Conservation (phyloP, 2,797 vertebrate species). For the Kryptopterus vitreolus region DNA sequence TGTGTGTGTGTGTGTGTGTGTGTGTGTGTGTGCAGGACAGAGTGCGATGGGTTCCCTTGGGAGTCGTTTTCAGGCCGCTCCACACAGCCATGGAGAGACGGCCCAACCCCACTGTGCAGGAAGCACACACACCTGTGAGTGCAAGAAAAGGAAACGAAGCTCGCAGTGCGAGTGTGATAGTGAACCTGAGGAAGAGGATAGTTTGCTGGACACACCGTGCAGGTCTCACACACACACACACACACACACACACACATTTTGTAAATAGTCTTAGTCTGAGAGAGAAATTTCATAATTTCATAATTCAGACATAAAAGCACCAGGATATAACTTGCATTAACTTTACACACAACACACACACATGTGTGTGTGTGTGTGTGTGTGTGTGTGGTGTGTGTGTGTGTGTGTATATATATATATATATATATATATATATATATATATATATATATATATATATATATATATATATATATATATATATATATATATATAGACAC, state of each 20-base stretch:
- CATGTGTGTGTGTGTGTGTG: too few relatives aligned
- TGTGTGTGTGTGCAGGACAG: slow-evolving; percentile 38
- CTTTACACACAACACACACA: too few relatives aligned
- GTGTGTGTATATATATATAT: too few relatives aligned
- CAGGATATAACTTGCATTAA: too few relatives aligned
- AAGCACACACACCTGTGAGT: slow-evolving; percentile 70
- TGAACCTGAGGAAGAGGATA: slow-evolving; percentile 79
- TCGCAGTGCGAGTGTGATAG: slow-evolving; percentile 78
- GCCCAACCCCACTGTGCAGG: slow-evolving; percentile 56
- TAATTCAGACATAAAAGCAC: too few relatives aligned
- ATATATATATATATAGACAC: too few relatives aligned
- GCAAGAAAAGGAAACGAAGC: slow-evolving; percentile 79
- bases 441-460: too few relatives aligned
- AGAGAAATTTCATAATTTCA: neutral
- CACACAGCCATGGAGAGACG: slow-evolving; percentile 60
- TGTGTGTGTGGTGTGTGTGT: too few relatives aligned
- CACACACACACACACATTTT: neutral
- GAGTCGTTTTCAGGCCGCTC: slow-evolving; percentile 69
- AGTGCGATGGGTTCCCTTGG: slow-evolving; percentile 66
- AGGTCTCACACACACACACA: slow-evolving; percentile 59
- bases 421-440: too few relatives aligned
- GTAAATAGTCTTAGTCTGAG: neutral
- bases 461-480: too few relatives aligned
- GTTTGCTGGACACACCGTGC: slow-evolving; percentile 76
- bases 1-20: neutral